Evolutionary conservation across 2,888 invertebrate genomes (phyloP).

Genomic region (Phaedon cochleariae): DNA sequence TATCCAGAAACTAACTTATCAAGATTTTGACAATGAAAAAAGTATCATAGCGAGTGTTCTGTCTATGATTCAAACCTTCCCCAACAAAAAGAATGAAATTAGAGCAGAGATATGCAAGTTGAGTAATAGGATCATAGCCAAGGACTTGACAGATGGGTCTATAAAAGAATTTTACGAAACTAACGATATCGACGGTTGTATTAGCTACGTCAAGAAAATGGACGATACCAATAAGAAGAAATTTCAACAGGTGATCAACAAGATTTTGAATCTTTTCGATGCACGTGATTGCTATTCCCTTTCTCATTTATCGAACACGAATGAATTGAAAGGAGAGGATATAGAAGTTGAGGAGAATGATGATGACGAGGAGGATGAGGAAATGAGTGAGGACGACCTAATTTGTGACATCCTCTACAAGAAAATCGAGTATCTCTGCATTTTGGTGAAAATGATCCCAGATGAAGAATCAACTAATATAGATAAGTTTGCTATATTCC

Average conservation of each 20-base stretch:
- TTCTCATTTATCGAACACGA: conserved; percentile 10
- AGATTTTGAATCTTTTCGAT: conserved; percentile 2
- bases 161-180: background rate
- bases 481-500: background rate
- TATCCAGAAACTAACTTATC: background rate
- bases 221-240: background rate
- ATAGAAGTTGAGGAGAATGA: background rate
- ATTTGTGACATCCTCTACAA: conserved; percentile 8
- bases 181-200: conserved; percentile 4
- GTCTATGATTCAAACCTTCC: background rate
- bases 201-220: background rate
- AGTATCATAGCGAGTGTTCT: conserved; percentile 3
- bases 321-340: background rate
- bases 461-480: background rate
- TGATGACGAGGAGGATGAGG: background rate
- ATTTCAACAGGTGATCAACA: background rate
- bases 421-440: conserved; percentile 3
- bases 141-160: background rate
- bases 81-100: background rate
- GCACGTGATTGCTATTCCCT: background rate
- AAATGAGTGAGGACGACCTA: background rate
- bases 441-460: background rate
- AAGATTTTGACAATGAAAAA: background rate
- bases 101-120: conserved; percentile 3
- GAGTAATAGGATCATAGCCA: background rate